These are phyloP conservation scores for Gobius niger DNA, from an alignment of 2,113 vertebrate genomes.

Conservation along the genomic window DNA sequence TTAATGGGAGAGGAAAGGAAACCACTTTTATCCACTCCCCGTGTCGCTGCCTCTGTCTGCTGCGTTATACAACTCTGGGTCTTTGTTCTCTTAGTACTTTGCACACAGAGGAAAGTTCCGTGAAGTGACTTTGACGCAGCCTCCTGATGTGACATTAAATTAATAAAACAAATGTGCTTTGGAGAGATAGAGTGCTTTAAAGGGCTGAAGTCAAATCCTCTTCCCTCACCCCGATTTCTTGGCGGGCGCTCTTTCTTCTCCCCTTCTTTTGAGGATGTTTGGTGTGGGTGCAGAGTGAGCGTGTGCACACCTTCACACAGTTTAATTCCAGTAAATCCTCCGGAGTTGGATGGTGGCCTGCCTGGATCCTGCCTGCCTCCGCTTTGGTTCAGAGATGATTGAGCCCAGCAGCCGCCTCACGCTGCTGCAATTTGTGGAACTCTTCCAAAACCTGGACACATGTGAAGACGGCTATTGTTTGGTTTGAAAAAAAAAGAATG, in stretches of 20 bases:
- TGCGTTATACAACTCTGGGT: constrained; percentile 43
- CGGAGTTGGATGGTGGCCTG: constrained; percentile 54
- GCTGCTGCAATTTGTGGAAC: constrained; percentile 49
- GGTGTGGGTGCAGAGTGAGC: constrained; percentile 16
- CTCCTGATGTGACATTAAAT: constrained; percentile 66
- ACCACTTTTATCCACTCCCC: constrained; percentile 52
- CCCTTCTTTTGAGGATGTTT: constrained; percentile 42
- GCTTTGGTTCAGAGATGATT: constrained; percentile 53
- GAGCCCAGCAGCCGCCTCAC: constrained; percentile 46
- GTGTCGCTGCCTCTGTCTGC: constrained; percentile 15
- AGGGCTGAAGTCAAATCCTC: constrained; percentile 49
- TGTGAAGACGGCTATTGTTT: constrained; percentile 4
- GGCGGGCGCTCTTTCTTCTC: constrained; percentile 32
- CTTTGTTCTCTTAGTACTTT: constrained; percentile 56
- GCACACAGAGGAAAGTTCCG: constrained; percentile 37
- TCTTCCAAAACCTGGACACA: constrained; percentile 30
- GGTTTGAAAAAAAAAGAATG: background rate
- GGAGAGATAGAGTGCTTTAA: constrained; percentile 67
- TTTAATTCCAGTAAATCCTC: constrained; percentile 68
- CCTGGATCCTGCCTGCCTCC: constrained; percentile 42
- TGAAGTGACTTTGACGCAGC: constrained; percentile 54
- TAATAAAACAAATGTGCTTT: constrained; percentile 74
- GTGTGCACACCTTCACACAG: constrained; percentile 55
- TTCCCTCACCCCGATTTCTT: constrained; percentile 43
- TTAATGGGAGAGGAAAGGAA: constrained; percentile 46